These are phyloP conservation scores for Leuctra nigra DNA, from an alignment of 2,888 invertebrate genomes.

Conservation along the genomic window DNA sequence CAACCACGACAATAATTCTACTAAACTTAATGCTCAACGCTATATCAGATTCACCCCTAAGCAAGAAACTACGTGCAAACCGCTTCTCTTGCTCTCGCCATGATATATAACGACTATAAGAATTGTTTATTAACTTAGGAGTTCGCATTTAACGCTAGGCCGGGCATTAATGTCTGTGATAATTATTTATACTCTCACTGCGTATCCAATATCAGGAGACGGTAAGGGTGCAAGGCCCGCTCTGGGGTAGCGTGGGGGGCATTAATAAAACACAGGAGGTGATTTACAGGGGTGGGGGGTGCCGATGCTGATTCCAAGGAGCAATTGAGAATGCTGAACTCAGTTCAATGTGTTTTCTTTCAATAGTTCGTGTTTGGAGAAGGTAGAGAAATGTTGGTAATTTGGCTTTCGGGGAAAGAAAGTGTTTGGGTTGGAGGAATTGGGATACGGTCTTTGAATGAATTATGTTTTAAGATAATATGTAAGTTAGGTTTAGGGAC, in stretches of 20 bases:
- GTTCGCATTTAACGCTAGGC: conserved; percentile 3
- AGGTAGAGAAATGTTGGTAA: too few relatives aligned
- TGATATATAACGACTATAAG: conserved; percentile 10
- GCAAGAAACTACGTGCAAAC: not conserved
- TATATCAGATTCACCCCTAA: too few relatives aligned
- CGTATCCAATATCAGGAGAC: conserved; percentile 9
- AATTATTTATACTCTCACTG: not conserved
- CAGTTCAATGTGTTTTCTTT: too few relatives aligned
- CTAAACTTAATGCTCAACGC: too few relatives aligned
- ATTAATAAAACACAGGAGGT: not conserved
- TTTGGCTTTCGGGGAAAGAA: too few relatives aligned
- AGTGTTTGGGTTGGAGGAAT: too few relatives aligned
- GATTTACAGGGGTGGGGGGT: not conserved
- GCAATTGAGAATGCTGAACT: too few relatives aligned
- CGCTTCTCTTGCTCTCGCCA: not conserved
- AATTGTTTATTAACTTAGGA: conserved; percentile 14
- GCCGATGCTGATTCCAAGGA: not conserved
- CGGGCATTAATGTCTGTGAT: conserved; percentile 4
- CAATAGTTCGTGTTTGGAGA: too few relatives aligned
- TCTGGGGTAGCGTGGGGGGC: not conserved
- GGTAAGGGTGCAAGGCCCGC: not conserved
- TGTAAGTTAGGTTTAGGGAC: too few relatives aligned
- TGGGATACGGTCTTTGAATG: too few relatives aligned
- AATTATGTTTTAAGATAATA: too few relatives aligned
- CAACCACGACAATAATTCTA: too few relatives aligned